Conservation (phyloP, 2,113 vertebrate genomes). For the Pteronura brasiliensis region DNA sequence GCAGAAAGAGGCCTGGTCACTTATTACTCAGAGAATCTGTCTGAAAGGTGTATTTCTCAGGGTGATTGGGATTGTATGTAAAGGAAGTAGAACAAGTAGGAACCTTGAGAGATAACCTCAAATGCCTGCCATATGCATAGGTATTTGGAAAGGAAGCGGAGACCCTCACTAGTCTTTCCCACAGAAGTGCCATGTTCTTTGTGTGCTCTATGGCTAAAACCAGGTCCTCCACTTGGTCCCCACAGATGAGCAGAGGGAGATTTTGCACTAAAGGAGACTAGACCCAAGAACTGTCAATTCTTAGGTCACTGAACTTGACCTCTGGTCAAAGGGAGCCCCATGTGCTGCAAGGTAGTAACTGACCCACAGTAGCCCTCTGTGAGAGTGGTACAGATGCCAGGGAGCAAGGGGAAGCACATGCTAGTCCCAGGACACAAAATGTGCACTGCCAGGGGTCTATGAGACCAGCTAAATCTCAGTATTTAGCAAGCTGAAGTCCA, state of each 20-base stretch:
- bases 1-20: background rate
- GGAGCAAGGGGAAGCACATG: background rate
- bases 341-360: background rate
- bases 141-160: background rate
- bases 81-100: background rate
- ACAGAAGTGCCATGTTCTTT: background rate
- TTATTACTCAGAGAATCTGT: background rate
- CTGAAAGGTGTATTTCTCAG: background rate
- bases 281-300: background rate
- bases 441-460: background rate
- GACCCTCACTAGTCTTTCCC: background rate
- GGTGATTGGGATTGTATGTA: no score
- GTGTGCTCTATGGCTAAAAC: background rate
- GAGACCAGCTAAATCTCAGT: background rate
- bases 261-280: background rate
- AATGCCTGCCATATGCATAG: background rate
- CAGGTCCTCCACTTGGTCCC: background rate
- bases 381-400: no score
- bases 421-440: background rate
- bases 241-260: background rate
- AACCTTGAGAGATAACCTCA: background rate
- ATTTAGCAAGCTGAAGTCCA: background rate
- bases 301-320: background rate
- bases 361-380: background rate
- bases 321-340: background rate